These are phyloP conservation scores for Bombus picipes DNA, from an alignment of 1,140 invertebrate species.

Conservation along the genomic window DNA sequence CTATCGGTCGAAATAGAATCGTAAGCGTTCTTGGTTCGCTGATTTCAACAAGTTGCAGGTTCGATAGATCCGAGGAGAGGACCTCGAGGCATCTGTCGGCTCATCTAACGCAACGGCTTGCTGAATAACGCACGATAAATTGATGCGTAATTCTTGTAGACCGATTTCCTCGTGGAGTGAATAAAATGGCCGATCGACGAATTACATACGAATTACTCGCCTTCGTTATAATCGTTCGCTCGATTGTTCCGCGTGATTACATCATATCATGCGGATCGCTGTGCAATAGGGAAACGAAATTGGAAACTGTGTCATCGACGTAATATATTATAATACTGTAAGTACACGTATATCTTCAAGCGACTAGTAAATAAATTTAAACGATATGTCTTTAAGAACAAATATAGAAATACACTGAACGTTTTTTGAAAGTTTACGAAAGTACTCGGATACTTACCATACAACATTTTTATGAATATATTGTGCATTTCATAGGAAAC, in stretches of 20 bases:
- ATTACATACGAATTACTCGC: neutral
- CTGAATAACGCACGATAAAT: slow-evolving; percentile 15
- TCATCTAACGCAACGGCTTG: slow-evolving; percentile 11
- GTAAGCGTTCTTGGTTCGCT: no score
- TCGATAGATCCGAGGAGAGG: neutral
- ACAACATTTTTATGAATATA: no score
- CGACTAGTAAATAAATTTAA: no score
- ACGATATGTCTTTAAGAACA: no score
- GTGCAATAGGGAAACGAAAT: neutral
- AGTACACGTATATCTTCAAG: no score
- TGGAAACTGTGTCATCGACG: neutral
- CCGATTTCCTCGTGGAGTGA: neutral
- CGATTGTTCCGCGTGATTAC: neutral
- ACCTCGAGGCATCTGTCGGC: neutral
- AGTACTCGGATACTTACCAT: no score
- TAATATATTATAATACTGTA: no score
- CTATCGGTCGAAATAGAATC: neutral
- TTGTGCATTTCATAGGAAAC: no score
- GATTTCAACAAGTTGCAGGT: no score
- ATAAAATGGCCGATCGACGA: neutral
- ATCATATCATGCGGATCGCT: neutral
- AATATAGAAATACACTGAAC: no score
- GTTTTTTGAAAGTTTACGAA: no score
- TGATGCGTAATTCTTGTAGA: neutral
- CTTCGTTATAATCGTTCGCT: neutral